Evolutionary conservation across 2,797 vertebrate genomes (phyloP).

Genomic region (Mormyrus proboscirostris): DNA sequence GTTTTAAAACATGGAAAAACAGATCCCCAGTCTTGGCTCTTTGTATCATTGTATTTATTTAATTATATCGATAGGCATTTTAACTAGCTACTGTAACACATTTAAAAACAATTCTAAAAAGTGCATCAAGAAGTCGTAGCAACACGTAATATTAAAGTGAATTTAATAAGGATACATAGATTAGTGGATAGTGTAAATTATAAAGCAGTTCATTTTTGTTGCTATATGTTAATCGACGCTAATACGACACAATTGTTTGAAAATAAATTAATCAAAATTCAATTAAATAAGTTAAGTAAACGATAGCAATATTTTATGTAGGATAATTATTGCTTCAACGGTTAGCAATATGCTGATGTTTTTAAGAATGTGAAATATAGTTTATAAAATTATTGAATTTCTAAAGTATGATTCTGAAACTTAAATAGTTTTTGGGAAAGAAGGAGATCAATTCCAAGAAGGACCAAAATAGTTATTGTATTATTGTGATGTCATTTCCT

Average conservation of each 20-base stretch:
- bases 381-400: neutral
- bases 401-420: neutral
- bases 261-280: neutral
- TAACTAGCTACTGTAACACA: neutral
- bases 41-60: neutral
- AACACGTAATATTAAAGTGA: neutral
- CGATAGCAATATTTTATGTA: neutral
- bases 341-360: neutral
- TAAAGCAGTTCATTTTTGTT: neutral
- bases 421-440: neutral
- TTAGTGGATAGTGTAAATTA: neutral
- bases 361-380: neutral
- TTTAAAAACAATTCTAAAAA: neutral
- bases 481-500: conserved; percentile 61
- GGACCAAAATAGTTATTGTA: neutral
- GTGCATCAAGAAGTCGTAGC: neutral
- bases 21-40: neutral
- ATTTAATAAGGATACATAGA: neutral
- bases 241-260: neutral
- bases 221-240: neutral
- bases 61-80: neutral
- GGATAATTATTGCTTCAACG: neutral
- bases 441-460: neutral
- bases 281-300: neutral
- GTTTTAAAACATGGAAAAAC: neutral